Evolutionary conservation across 2,888 invertebrate species (phyloP).

Genomic region (Isoperla grammatica): DNA sequence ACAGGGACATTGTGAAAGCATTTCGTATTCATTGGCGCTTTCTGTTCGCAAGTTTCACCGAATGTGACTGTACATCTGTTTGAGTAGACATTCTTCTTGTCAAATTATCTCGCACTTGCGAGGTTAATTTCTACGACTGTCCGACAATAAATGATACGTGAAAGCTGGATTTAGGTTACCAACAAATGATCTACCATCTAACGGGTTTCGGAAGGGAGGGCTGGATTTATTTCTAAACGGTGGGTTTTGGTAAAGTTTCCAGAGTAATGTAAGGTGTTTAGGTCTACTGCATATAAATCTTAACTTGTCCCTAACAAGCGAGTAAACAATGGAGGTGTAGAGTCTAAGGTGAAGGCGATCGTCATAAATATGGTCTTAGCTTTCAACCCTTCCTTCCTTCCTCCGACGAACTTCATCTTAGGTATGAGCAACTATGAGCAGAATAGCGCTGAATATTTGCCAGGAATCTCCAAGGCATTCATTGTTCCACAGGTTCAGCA

Average conservation of each 20-base stretch:
- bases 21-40: too few species aligned
- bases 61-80: neutral
- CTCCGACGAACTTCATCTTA: slow-evolving; percentile 12
- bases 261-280: slow-evolving; percentile 15
- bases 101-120: slow-evolving; percentile 24
- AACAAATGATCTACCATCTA: slow-evolving; percentile 24
- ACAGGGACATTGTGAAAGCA: too few species aligned
- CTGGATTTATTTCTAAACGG: slow-evolving; percentile 10
- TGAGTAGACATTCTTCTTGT: slow-evolving; percentile 24
- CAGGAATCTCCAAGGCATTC: slow-evolving; percentile 13
- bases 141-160: slow-evolving; percentile 26
- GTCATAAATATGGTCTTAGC: slow-evolving; percentile 44
- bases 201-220: neutral
- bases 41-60: neutral
- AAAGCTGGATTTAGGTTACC: slow-evolving; percentile 17
- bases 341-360: slow-evolving; percentile 43
- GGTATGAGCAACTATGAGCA: neutral
- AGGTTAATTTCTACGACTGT: slow-evolving; percentile 25
- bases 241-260: slow-evolving; percentile 11
- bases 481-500: slow-evolving; percentile 4
- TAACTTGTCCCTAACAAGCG: slow-evolving; percentile 43
- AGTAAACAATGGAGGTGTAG: slow-evolving; percentile 46
- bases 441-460: slow-evolving; percentile 3
- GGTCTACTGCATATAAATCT: slow-evolving; percentile 26
- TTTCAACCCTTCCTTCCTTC: slow-evolving; percentile 19